Evolutionary conservation across 2,113 vertebrate species (phyloP).

Genomic region (Charadrius vociferus): DNA sequence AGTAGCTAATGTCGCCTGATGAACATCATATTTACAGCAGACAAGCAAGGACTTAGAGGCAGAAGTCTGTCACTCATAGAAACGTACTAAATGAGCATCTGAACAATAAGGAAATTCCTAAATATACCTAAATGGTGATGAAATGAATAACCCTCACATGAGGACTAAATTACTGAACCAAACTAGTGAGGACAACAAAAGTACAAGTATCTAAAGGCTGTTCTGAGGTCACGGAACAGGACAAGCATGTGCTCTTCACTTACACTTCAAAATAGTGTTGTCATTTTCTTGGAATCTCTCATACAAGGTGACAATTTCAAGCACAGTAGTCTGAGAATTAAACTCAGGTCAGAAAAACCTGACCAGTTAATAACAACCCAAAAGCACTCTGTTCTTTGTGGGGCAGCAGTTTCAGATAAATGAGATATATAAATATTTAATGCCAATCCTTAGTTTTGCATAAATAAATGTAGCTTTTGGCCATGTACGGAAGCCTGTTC

Average conservation of each 20-base stretch:
- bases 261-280: background rate
- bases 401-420: background rate
- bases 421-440: slow-evolving; percentile 4
- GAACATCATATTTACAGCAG: background rate
- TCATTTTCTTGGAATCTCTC: slow-evolving; percentile 25
- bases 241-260: background rate
- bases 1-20: background rate
- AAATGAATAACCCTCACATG: background rate
- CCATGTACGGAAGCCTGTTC: background rate
- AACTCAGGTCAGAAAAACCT: slow-evolving; percentile 24
- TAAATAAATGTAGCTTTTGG: background rate
- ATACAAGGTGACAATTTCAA: slow-evolving; percentile 6
- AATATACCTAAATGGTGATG: background rate
- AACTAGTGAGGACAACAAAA: background rate
- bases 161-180: background rate
- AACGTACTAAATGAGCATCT: background rate
- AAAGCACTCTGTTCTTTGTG: background rate
- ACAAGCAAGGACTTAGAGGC: background rate
- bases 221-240: background rate
- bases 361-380: background rate
- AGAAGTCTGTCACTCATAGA: background rate
- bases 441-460: background rate
- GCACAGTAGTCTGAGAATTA: background rate
- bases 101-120: background rate
- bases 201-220: background rate